These are phyloP conservation scores for Semnornis frantzii DNA, from an alignment of 2,113 vertebrate genomes.

Conservation along the genomic window DNA sequence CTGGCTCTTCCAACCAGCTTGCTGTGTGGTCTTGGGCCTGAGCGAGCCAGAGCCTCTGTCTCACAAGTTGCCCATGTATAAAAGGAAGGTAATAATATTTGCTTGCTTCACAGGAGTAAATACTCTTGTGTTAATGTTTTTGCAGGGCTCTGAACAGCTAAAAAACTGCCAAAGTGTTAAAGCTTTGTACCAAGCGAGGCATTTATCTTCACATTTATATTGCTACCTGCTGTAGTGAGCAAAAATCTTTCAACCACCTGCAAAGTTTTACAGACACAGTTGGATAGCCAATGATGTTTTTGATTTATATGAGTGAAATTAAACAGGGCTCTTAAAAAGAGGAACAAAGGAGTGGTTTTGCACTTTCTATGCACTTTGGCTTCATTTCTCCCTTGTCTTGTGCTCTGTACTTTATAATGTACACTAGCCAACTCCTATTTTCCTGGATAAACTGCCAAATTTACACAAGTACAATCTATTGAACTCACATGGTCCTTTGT, in stretches of 20 bases:
- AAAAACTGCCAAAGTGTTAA: neutral
- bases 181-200: neutral
- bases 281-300: neutral
- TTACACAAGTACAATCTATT: neutral
- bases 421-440: neutral
- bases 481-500: neutral
- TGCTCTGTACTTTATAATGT: neutral
- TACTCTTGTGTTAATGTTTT: constrained; percentile 12
- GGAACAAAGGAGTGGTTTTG: neutral
- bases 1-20: constrained; percentile 47
- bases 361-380: neutral
- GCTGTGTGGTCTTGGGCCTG: constrained; percentile 64
- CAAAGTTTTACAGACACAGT: neutral
- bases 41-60: constrained; percentile 26
- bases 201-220: neutral
- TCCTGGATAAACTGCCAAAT: neutral
- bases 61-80: neutral
- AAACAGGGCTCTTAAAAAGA: neutral
- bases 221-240: neutral
- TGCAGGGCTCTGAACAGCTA: neutral
- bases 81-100: constrained; percentile 51
- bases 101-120: constrained; percentile 15
- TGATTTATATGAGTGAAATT: neutral
- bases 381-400: neutral
- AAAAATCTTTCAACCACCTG: constrained; percentile 3